These are phyloP conservation scores for Virgularia gustaviana DNA, from an alignment of 92 coral and sea anemone species.

Conservation along the genomic window DNA sequence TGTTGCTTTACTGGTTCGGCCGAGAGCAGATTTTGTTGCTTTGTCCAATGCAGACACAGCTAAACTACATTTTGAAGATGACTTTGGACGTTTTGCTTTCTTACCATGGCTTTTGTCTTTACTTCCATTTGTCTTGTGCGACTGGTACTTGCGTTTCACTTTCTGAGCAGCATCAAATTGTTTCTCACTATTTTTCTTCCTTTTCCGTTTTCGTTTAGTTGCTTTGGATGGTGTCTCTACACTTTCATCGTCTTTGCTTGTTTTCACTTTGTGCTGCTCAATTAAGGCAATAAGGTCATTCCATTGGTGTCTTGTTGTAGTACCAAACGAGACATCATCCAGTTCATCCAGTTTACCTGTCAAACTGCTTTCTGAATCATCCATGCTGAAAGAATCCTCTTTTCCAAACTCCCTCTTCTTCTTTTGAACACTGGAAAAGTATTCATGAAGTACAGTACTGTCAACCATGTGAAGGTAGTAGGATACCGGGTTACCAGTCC, in stretches of 20 bases:
- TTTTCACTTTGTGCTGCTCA: constrained; percentile 64
- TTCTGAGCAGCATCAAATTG: constrained; percentile 49
- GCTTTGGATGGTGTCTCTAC: constrained; percentile 4
- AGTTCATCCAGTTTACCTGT: constrained; percentile 66
- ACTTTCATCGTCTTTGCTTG: constrained; percentile 41
- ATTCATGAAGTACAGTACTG: constrained; percentile 90
- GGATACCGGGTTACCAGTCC: constrained; percentile 98
- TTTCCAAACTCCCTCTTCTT: constrained; percentile 67
- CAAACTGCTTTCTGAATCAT: constrained; percentile 24
- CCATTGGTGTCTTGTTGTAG: constrained; percentile 94
- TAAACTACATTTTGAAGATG: constrained; percentile 27
- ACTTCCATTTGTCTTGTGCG: constrained; percentile 54
- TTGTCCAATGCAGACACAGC: constrained; percentile 88
- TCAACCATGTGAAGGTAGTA: constrained; percentile 92
- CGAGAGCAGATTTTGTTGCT: constrained; percentile 79
- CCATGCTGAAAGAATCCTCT: constrained; percentile 28
- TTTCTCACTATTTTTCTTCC: constrained; percentile 66
- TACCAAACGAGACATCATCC: constrained; percentile 86
- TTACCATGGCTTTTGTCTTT: constrained; percentile 1
- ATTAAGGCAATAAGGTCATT: constrained; percentile 80
- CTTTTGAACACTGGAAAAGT: constrained; percentile 82
- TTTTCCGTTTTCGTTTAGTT: constrained; percentile 40
- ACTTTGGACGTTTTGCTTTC: constrained; percentile 40
- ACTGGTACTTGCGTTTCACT: constrained; percentile 54
- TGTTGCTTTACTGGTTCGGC: not conserved